Base-by-base conservation (phyloP, 2,797 vertebrate genomes). In the Eulemur albifrons region DNA sequence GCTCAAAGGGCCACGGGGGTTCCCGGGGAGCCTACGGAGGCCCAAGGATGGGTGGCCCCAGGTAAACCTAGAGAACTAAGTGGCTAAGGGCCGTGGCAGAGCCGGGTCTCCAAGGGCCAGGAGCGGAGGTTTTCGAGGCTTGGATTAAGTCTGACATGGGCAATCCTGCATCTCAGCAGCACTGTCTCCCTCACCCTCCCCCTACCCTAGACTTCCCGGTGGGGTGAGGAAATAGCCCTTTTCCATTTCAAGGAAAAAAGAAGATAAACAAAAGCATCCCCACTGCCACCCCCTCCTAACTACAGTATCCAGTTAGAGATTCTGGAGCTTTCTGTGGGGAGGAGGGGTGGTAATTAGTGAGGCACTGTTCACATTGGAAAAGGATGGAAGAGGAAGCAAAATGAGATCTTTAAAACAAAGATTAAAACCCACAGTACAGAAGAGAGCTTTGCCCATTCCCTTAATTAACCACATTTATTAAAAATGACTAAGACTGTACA, bases 391-490 rank as follows among this genome's bases (percentile, higher is more conserved):
- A 89, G 12, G 52, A 61, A n/a, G 67, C 63, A 96, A 88, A 91
- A 35, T 14, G 27, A 87, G 25, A 45, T 50, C 57, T 70, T 70
- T 14, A 18, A 83, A 75, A 35, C 32, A 69, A 87, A 65, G 21
- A 43, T 30, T 40, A 87, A 81, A 93, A 63, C 15, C 70, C 85
- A 32, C 3, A 11, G 43, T 63, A 97, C 93, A 94, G 97, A 75
- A 97, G 38, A 97, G 87, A 96, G 48, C 40, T 65, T 2, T 43
- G 76, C 43, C 79, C 13, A 52, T 79, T 96, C 85, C 96, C 97
- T 96, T 95, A 94, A 96, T 86, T 96, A 96, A 98, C 90, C 92
- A 99, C 98, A 97, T 99, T 99, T 99, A 99, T 99, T 99, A 98
- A 98, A 99, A 99, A 98, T 97, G 89, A 98, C 97, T 97, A 97